A percentile compares a stretch with the other conserved stretches of the same genome.
Evolutionary conservation across 92 coral and sea anemone species (phyloP).

Genomic region (Porites evermanni): DNA sequence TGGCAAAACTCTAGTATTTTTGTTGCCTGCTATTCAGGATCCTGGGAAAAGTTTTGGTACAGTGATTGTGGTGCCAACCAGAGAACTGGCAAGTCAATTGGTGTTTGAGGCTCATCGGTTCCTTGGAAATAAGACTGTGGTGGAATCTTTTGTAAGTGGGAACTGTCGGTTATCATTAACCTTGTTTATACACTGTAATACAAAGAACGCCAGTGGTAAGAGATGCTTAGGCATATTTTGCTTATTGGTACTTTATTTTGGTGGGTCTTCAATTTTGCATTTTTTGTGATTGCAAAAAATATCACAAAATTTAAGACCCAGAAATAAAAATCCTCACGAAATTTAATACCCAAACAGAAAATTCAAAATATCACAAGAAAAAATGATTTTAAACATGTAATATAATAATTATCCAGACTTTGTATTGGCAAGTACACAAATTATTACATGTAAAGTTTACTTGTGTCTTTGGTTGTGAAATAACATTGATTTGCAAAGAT

Average conservation of each 20-base stretch:
- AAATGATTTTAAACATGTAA: too few species aligned
- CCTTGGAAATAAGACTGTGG: slow-evolving; percentile 79
- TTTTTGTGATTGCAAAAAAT: background rate
- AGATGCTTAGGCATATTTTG: background rate
- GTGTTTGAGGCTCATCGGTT: slow-evolving; percentile 79
- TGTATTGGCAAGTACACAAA: too few species aligned
- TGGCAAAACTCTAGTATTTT: slow-evolving; percentile 84
- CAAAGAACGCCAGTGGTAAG: too few species aligned
- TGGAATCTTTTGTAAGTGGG: slow-evolving; percentile 83
- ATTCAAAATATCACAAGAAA: too few species aligned
- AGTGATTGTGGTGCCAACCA: slow-evolving; percentile 83
- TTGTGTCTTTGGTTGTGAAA: too few species aligned
- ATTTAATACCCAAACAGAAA: too few species aligned
- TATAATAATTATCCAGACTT: too few species aligned
- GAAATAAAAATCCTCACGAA: too few species aligned
- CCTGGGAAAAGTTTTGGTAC: slow-evolving; percentile 88
- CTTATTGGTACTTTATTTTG: background rate
- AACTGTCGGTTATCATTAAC: background rate
- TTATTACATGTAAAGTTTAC: too few species aligned
- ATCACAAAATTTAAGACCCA: too few species aligned
- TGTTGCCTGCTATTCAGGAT: slow-evolving; percentile 83
- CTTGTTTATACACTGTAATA: background rate
- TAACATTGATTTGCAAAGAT: too few species aligned
- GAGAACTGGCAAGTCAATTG: slow-evolving; percentile 93
- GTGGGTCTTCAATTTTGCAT: background rate